A percentile compares a stretch with the other conserved stretches of the same genome.
Conservation (phyloP, 2,797 vertebrate species). For the Lemur catta region DNA sequence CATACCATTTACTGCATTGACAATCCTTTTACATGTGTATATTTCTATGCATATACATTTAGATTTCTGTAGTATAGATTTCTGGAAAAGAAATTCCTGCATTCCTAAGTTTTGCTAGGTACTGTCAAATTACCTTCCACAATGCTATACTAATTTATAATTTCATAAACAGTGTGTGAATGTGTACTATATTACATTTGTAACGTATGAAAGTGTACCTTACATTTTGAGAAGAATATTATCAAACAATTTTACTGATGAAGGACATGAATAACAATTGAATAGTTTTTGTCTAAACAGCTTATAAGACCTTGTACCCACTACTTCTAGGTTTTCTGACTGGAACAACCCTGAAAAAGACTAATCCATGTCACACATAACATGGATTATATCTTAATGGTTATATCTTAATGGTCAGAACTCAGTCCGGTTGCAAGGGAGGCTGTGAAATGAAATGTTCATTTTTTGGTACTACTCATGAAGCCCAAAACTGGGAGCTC, state of each 20-base stretch:
- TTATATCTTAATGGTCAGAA: not conserved
- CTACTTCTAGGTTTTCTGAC: not conserved
- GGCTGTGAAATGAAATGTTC: not conserved
- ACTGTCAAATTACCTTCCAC: not conserved
- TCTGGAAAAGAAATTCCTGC: not conserved
- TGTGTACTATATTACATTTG: not conserved
- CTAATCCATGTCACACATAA: not conserved
- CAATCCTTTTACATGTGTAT: not conserved
- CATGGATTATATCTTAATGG: not conserved
- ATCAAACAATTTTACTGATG: not conserved
- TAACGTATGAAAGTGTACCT: not conserved
- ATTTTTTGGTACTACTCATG: not conserved
- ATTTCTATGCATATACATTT: slow-evolving; percentile 27
- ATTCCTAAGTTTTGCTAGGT: not conserved
- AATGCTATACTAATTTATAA: not conserved
- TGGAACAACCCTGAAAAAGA: not conserved
- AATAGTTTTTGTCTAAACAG: not conserved
- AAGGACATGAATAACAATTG: not conserved
- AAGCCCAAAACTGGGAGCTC: not conserved
- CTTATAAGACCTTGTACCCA: not conserved
- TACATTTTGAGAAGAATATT: not conserved
- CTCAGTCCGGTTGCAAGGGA: not conserved
- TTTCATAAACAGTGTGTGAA: not conserved
- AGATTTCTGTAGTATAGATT: slow-evolving; percentile 6
- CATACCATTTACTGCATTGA: not conserved